Evolutionary conservation across 92 coral and sea anemone species (phyloP).

Genomic region (Pocillopora meandrina): DNA sequence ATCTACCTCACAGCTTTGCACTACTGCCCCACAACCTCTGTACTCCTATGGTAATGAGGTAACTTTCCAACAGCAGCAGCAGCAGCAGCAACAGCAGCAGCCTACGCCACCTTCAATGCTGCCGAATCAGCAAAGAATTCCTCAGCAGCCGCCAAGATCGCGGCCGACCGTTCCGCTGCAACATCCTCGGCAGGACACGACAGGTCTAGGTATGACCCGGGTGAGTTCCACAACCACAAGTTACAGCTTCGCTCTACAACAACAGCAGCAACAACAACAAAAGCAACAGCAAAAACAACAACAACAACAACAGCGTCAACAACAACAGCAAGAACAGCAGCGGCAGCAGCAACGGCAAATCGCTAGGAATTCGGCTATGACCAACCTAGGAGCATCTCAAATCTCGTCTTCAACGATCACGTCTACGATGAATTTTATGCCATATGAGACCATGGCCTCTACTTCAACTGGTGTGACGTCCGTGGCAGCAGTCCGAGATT

Average conservation of each 20-base stretch:
- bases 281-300: conserved; percentile 41
- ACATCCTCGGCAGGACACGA: conserved; percentile 27
- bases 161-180: conserved; percentile 18
- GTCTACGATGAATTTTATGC: conserved; percentile 14
- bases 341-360: conserved; percentile 31
- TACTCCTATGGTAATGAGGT: conserved; percentile 5
- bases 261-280: conserved; percentile 47
- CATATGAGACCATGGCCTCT: conserved; percentile 32
- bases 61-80: conserved; percentile 31
- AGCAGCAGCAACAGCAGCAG: conserved; percentile 36
- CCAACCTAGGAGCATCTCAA: conserved; percentile 3
- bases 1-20: conserved; percentile 19
- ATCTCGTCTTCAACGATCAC: conserved; percentile 12
- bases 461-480: conserved; percentile 21
- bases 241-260: conserved; percentile 39
- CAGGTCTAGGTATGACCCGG: conserved; percentile 31
- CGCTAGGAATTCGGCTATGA: conserved; percentile 2
- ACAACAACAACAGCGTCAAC: conserved; percentile 34
- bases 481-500: not conserved
- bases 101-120: conserved; percentile 2
- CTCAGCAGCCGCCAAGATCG: conserved; percentile 25
- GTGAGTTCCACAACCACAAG: conserved; percentile 53
- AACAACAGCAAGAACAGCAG: conserved; percentile 33
- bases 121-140: conserved; percentile 1
- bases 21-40: not conserved